phyloP scores from a whole-genome alignment of 2,888 invertebrate species.

The Clostera curtula region DNA sequence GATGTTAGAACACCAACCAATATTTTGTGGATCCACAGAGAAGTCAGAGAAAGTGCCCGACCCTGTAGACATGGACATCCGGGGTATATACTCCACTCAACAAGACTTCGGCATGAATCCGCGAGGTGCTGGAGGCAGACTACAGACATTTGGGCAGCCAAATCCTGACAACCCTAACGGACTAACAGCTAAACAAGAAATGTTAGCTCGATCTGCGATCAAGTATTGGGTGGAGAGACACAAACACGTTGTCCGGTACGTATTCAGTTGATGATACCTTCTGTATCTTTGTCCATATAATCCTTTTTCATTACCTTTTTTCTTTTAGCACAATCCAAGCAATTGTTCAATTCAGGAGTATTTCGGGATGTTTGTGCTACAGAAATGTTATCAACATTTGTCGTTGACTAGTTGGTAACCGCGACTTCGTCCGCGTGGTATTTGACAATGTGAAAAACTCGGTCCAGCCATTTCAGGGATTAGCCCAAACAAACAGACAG shows the following conservation, averaged over 20 bases:
- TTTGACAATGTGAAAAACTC: too few species aligned
- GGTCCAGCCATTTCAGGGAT: too few species aligned
- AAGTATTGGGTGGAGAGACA: conserved; percentile 94
- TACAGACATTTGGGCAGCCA: conserved; percentile 75
- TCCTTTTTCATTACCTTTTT: too few species aligned
- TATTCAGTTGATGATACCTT: conserved; percentile 2
- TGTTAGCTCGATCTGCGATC: conserved; percentile 89
- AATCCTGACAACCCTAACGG: conserved; percentile 83
- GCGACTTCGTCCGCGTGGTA: too few species aligned
- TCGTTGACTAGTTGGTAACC: too few species aligned
- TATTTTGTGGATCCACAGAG: conserved; percentile 27
- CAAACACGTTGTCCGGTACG: conserved; percentile 90
- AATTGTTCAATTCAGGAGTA: too few species aligned
- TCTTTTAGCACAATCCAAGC: too few species aligned
- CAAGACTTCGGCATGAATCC: conserved; percentile 86
- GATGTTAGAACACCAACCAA: neutral
- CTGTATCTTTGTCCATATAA: too few species aligned
- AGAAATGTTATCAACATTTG: too few species aligned
- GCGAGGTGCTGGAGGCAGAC: conserved; percentile 78
- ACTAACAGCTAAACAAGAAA: conserved; percentile 86
- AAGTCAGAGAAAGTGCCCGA: conserved; percentile 68
- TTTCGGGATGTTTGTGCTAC: too few species aligned
- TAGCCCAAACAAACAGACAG: too few species aligned
- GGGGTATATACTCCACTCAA: conserved; percentile 84
- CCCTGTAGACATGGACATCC: conserved; percentile 77